Conservation (phyloP, 2,888 invertebrate genomes). For the Drosophila sordidapex region DNA sequence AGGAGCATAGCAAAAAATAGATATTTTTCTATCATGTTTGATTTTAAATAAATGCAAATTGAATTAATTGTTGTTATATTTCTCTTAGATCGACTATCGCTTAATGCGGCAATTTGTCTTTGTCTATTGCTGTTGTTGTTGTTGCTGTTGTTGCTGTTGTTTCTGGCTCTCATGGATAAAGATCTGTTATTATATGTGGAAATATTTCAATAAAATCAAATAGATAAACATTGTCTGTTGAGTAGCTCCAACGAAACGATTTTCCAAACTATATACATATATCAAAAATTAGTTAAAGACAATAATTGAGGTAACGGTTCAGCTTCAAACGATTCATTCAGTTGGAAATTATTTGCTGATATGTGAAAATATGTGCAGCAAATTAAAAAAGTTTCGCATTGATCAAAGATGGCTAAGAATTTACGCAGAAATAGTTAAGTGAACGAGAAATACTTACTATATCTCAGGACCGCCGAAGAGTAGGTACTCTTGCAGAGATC, state of each 20-base stretch:
- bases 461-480: rapidly evolving
- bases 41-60: constrained; percentile 69
- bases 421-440: not conserved
- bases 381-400: not conserved
- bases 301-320: not conserved
- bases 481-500: not conserved
- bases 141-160: not conserved
- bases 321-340: not conserved
- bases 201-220: constrained; percentile 12
- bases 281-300: not conserved
- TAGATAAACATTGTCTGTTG: not conserved
- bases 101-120: constrained; percentile 74
- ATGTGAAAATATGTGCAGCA: not conserved
- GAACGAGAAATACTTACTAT: not conserved
- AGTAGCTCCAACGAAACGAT: not conserved
- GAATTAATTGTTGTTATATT: constrained; percentile 75
- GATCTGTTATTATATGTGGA: constrained; percentile 53
- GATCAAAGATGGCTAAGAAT: no score
- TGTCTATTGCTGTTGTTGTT: constrained; percentile 44
- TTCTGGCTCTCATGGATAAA: constrained; percentile 27
- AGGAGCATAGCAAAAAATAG: constrained; percentile 53
- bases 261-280: not conserved
- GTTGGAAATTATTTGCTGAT: not conserved
- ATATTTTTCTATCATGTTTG: constrained; percentile 35
- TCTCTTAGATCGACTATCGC: constrained; percentile 66